Evolutionary conservation across 2,888 invertebrate genomes (phyloP).

Genomic region (Campoplex capitator): DNA sequence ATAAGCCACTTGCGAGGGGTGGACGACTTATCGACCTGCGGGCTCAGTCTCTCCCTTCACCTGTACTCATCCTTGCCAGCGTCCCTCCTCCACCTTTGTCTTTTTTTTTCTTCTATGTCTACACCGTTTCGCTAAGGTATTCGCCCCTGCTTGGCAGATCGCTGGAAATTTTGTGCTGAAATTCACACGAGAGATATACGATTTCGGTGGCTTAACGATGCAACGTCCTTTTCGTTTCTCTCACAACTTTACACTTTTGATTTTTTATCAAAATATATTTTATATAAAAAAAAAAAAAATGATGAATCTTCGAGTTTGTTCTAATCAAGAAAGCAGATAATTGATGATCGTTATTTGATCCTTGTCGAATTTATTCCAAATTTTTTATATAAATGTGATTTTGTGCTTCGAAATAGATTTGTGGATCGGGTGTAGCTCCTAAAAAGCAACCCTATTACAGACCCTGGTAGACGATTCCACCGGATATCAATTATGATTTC

Average conservation of each 20-base stretch:
- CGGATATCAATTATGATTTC: conserved; percentile 50
- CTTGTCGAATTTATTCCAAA: no score
- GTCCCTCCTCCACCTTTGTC: conserved; percentile 30
- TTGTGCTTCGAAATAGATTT: not conserved
- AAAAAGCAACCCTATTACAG: conserved; percentile 59
- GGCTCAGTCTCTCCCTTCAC: conserved; percentile 52
- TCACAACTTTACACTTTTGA: not conserved
- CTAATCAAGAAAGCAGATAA: not conserved
- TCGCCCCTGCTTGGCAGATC: not conserved
- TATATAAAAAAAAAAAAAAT: not conserved
- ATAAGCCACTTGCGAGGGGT: conserved; percentile 72
- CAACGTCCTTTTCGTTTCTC: not conserved
- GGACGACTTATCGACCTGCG: conserved; percentile 82
- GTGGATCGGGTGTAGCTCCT: conserved; percentile 1
- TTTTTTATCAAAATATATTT: not conserved
- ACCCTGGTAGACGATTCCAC: conserved; percentile 71
- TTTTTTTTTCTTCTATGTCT: not conserved
- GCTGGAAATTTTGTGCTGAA: not conserved
- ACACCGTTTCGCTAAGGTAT: not conserved
- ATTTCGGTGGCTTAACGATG: not conserved
- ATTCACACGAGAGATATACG: not conserved
- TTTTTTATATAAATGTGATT: not conserved
- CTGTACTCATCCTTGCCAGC: conserved; percentile 40
- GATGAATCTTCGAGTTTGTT: not conserved
- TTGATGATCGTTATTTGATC: not conserved